Percentiles rank a stretch among this genome's conserved stretches.
phyloP scores from a whole-genome alignment of 1,140 invertebrate genomes.

The Hirudo medicinalis region DNA sequence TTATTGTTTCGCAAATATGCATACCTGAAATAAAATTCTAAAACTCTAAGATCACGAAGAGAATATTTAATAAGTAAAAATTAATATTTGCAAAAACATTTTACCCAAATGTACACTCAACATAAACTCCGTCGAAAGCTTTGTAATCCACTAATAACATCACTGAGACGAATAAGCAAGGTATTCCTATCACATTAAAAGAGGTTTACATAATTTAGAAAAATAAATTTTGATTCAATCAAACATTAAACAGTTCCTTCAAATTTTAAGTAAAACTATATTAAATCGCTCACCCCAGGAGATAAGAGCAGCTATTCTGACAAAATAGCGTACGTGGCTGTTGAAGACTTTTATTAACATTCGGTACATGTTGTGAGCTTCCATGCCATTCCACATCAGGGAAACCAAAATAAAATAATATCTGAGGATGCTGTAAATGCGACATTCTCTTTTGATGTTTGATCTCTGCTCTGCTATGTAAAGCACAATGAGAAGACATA shows the following conservation, averaged over 20 bases:
- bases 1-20: too few relatives aligned
- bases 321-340: not conserved
- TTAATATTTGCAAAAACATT: too few relatives aligned
- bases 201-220: too few relatives aligned
- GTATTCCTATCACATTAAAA: not conserved
- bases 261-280: not conserved
- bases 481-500: slow-evolving; percentile 10
- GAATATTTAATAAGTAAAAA: too few relatives aligned
- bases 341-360: slow-evolving; percentile 18
- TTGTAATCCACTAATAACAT: slow-evolving; percentile 3
- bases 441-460: slow-evolving; percentile 5
- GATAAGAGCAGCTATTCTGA: slow-evolving; percentile 1
- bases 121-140: slow-evolving; percentile 14
- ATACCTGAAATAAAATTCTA: too few relatives aligned
- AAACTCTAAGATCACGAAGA: too few relatives aligned
- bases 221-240: too few relatives aligned
- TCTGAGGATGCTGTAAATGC: slow-evolving; percentile 7
- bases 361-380: slow-evolving; percentile 19
- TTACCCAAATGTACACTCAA: slow-evolving; percentile 2
- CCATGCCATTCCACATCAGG: slow-evolving; percentile 17
- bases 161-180: not conserved
- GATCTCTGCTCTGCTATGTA: slow-evolving; percentile 8
- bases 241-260: too few relatives aligned
- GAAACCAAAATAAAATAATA: slow-evolving; percentile 18
- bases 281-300: slow-evolving; percentile 10